Percentiles rank a stretch among this genome's conserved stretches.
Evolutionary conservation across 2,113 vertebrate species (phyloP).

Genomic region (Syngnathus scovelli): DNA sequence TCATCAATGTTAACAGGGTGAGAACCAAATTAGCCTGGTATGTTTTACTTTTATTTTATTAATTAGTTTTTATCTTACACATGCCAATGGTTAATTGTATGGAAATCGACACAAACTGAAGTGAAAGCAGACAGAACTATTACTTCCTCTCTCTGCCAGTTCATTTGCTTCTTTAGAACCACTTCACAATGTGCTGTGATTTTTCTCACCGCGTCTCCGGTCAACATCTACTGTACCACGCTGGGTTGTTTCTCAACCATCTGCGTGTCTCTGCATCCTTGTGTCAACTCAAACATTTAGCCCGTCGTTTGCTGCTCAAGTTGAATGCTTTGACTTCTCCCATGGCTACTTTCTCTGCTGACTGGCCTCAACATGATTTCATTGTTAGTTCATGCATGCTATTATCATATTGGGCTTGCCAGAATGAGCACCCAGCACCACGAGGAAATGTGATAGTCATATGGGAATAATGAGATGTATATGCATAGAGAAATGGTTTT

Average conservation of each 20-base stretch:
- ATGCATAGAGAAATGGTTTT: conserved; percentile 1
- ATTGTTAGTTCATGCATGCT: not conserved
- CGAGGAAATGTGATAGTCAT: conserved; percentile 16
- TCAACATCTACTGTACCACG: not conserved
- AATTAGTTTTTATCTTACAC: no score
- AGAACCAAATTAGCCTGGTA: not conserved
- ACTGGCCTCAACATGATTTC: not conserved
- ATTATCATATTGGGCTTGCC: not conserved
- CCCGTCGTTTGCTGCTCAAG: not conserved
- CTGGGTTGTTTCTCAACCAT: conserved; percentile 9
- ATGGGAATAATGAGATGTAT: conserved; percentile 36
- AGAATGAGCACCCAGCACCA: not conserved
- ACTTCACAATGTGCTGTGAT: not conserved
- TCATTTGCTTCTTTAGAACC: conserved; percentile 7
- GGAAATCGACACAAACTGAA: conserved; percentile 5
- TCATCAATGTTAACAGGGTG: conserved; percentile 29
- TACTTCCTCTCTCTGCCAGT: conserved; percentile 10
- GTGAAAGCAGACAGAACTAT: conserved; percentile 31
- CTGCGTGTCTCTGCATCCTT: conserved; percentile 18
- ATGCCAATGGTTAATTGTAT: not conserved
- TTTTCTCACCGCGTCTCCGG: conserved; percentile 1
- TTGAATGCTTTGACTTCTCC: not conserved
- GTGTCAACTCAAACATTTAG: not conserved
- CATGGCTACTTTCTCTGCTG: not conserved
- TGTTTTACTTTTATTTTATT: no score